Conservation (phyloP, 37 sponge, comb jelly and placozoan species). For the Lycopodina hypogea region DNA sequence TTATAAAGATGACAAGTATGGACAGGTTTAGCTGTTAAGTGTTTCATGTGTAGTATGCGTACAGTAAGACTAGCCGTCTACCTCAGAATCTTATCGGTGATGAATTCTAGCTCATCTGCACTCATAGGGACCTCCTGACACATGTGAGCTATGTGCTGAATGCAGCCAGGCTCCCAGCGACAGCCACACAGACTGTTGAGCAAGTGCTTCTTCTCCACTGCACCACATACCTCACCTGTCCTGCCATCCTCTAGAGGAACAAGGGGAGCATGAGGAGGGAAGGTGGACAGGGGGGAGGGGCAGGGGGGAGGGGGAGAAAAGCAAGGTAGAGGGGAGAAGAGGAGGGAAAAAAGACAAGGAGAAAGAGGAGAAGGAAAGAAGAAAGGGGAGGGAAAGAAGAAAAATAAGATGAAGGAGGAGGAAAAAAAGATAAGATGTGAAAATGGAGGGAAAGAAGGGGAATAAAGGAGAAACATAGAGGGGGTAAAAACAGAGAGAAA, state of each 20-base stretch:
- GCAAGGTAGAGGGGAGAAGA: too few species aligned
- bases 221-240: slow-evolving; percentile 37
- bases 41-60: not conserved
- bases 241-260: slow-evolving; percentile 35
- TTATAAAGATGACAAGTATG: too few species aligned
- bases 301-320: too few species aligned
- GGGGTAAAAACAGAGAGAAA: too few species aligned
- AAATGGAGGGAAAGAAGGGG: too few species aligned
- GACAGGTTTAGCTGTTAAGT: not conserved
- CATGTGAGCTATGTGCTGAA: slow-evolving; percentile 48
- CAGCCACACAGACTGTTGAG: slow-evolving; percentile 57
- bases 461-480: too few species aligned
- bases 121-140: slow-evolving; percentile 53
- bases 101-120: slow-evolving; percentile 54
- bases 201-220: slow-evolving; percentile 56
- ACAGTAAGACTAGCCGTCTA: not conserved
- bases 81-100: slow-evolving; percentile 70
- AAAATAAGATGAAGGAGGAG: too few species aligned
- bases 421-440: too few species aligned
- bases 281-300: too few species aligned
- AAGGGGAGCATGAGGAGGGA: not conserved
- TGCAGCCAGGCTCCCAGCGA: slow-evolving; percentile 42
- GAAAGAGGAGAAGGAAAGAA: too few species aligned
- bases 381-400: too few species aligned
- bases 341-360: too few species aligned